A percentile compares a stretch with the other conserved stretches of the same genome.
Conservation (phyloP, 2,888 invertebrate genomes). For the Schizaphis graminum region DNA sequence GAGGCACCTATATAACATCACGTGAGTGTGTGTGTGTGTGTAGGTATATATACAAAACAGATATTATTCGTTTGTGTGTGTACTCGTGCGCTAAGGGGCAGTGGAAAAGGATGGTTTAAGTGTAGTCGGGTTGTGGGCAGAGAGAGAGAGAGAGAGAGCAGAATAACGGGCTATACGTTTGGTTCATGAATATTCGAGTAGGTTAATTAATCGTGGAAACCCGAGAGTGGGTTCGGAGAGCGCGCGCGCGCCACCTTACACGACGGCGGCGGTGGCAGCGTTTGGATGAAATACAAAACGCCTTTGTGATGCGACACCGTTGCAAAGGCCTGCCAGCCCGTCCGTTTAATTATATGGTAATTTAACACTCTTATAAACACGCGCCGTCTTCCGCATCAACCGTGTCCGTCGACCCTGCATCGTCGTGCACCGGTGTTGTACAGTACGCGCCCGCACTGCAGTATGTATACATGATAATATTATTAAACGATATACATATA, state of each 20-base stretch:
- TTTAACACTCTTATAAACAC: conserved; percentile 47
- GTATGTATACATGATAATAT: not conserved
- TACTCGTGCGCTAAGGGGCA: not conserved
- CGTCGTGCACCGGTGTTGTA: not conserved
- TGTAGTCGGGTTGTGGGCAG: not conserved
- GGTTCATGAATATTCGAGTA: conserved; percentile 58
- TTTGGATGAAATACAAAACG: conserved; percentile 44
- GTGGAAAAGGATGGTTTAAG: not conserved
- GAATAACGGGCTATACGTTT: not conserved
- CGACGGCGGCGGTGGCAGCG: not conserved
- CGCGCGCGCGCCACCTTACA: not conserved
- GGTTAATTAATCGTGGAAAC: conserved; percentile 52
- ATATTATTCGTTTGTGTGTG: not conserved
- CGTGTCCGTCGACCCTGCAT: not conserved
- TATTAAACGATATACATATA: not conserved
- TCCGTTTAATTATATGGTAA: conserved; percentile 63
- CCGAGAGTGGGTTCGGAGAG: conserved; percentile 27
- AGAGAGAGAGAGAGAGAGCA: too few relatives aligned
- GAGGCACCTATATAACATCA: not conserved
- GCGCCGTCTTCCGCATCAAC: not conserved
- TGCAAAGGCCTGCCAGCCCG: not conserved
- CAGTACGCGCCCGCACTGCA: not conserved
- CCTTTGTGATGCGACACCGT: conserved; percentile 26
- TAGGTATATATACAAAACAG: not conserved
- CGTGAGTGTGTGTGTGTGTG: not conserved